Evolutionary conservation across 2,888 invertebrate genomes (phyloP).

Genomic region (Microctonus hyperodae): DNA sequence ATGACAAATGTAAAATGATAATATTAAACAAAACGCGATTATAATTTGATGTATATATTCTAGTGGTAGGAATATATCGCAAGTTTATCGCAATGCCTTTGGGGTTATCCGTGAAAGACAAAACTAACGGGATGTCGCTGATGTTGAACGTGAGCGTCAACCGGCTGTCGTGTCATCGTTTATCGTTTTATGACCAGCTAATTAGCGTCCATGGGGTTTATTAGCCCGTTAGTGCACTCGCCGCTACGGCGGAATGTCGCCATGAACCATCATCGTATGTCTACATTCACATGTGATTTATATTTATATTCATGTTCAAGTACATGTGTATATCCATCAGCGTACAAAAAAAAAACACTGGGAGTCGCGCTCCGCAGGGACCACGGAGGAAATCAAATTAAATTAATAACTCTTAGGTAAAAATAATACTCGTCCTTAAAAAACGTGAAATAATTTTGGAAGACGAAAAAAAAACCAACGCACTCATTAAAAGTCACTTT

Average conservation of each 20-base stretch:
- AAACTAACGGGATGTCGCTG: constrained; percentile 59
- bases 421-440: constrained; percentile 12
- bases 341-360: background rate
- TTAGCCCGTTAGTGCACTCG: constrained; percentile 41
- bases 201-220: constrained; percentile 58
- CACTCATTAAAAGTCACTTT: constrained; percentile 9
- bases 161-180: constrained; percentile 56
- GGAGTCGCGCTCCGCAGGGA: background rate
- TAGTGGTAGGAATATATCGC: constrained; percentile 20
- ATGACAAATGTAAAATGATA: background rate
- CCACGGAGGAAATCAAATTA: constrained; percentile 18
- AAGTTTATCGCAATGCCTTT: constrained; percentile 53
- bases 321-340: background rate
- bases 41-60: background rate
- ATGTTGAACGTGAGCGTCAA: constrained; percentile 47
- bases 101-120: constrained; percentile 61
- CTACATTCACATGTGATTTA: background rate
- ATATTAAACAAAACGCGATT: background rate
- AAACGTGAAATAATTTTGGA: background rate
- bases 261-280: constrained; percentile 3
- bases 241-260: constrained; percentile 28
- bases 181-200: constrained; percentile 61
- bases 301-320: background rate
- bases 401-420: constrained; percentile 26
- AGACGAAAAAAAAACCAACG: constrained; percentile 6